Conservation (phyloP, 2,797 vertebrate species). For the Valencia hispanica region DNA sequence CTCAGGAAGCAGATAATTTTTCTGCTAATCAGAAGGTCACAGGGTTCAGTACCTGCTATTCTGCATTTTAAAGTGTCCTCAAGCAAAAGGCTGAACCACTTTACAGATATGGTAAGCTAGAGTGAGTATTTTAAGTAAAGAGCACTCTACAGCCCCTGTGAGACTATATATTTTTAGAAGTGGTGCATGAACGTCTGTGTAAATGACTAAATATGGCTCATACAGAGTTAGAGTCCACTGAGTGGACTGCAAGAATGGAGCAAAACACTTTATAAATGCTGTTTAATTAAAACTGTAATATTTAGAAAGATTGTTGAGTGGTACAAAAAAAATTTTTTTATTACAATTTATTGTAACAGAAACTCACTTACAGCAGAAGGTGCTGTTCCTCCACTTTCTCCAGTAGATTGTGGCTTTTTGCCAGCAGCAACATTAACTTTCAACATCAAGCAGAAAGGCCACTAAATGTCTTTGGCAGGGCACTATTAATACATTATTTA, state of each 20-base stretch:
- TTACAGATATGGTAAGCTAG: background rate
- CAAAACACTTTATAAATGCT: background rate
- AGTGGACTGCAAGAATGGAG: too few species aligned
- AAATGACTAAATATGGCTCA: background rate
- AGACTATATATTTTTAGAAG: background rate
- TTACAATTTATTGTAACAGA: constrained; percentile 8
- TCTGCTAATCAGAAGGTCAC: background rate
- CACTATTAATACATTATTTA: constrained; percentile 58
- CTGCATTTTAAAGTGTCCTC: background rate
- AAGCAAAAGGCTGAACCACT: background rate
- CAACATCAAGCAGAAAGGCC: constrained; percentile 59
- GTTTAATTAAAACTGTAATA: background rate
- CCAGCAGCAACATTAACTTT: constrained; percentile 65
- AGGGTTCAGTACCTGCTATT: background rate
- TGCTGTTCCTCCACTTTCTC: constrained; percentile 61
- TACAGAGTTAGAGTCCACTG: background rate
- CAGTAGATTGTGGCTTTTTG: constrained; percentile 41
- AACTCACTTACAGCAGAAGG: constrained; percentile 71
- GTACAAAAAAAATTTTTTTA: background rate
- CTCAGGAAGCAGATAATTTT: background rate
- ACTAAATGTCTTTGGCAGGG: constrained; percentile 44
- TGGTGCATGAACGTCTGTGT: background rate
- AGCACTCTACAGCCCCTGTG: background rate
- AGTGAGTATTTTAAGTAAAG: background rate
- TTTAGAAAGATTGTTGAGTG: background rate